phyloP scores from a whole-genome alignment of 2,888 invertebrate species.

The Himalopsyche tibetana region DNA sequence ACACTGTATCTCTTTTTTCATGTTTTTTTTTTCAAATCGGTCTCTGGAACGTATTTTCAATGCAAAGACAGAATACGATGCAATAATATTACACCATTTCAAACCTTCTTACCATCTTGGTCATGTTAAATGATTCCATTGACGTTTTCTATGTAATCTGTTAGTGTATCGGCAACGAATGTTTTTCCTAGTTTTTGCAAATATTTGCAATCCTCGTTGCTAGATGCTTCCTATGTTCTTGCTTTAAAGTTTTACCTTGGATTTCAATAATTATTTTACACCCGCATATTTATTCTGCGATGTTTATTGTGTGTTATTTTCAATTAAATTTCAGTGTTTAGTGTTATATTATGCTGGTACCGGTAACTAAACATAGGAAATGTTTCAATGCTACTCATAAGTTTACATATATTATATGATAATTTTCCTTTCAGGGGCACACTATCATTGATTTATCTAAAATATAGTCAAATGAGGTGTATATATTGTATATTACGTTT shows the following conservation, averaged over 20 bases:
- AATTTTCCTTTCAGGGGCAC: no score
- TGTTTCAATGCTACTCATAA: neutral
- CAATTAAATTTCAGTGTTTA: neutral
- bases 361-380: neutral
- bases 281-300: neutral
- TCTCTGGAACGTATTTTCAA: no score
- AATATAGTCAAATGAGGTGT: no score
- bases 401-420: neutral
- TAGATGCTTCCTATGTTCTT: neutral
- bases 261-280: conserved; percentile 3
- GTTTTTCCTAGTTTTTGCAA: neutral
- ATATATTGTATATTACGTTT: no score
- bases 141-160: no score
- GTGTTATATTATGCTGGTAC: neutral
- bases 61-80: no score
- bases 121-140: no score
- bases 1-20: no score
- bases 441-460: no score
- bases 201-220: neutral
- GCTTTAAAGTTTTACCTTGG: neutral
- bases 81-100: no score
- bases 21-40: no score
- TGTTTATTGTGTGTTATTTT: neutral
- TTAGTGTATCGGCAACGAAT: neutral
- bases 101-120: no score